A percentile compares a stretch with the other conserved stretches of the same genome.
phyloP scores from a whole-genome alignment of 1,140 invertebrate species.

The Brachionus rotundiformis region DNA sequence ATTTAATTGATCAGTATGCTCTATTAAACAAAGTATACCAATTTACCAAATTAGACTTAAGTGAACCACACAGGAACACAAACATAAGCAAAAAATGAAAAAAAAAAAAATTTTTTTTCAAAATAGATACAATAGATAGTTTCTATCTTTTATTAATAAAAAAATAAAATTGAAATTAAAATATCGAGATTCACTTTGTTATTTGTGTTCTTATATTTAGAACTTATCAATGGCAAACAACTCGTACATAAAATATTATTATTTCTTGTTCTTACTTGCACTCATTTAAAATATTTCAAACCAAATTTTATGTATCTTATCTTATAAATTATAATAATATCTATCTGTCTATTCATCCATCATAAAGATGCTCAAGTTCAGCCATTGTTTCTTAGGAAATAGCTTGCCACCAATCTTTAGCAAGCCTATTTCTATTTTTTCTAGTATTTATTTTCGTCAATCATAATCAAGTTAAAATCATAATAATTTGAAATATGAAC shows the following conservation, averaged over 20 bases:
- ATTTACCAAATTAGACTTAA: too few species aligned
- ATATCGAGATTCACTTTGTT: conserved; percentile 28
- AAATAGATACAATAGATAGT: too few species aligned
- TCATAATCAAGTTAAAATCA: conserved; percentile 37
- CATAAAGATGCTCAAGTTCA: not conserved
- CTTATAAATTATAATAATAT: conserved; percentile 39
- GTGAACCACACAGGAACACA: too few species aligned
- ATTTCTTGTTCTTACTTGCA: conserved; percentile 28
- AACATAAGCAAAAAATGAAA: too few species aligned
- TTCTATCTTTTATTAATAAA: not conserved
- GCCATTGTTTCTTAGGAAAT: not conserved
- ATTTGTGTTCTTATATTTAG: not conserved
- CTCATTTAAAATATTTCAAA: not conserved
- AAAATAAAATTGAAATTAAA: conserved; percentile 24
- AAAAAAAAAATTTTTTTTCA: too few species aligned
- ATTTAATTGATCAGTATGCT: too few species aligned
- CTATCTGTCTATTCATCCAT: conserved; percentile 23
- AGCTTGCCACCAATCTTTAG: conserved; percentile 11
- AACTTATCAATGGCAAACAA: conserved; percentile 30
- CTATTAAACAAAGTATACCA: too few species aligned
- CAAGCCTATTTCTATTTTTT: not conserved
- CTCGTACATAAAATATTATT: conserved; percentile 40
- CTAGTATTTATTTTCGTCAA: conserved; percentile 13
- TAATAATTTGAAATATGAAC: conserved; percentile 42
- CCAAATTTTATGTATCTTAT: conserved; percentile 29